Conservation (phyloP, 2,888 invertebrate species). For the Helobdella robusta region DNA sequence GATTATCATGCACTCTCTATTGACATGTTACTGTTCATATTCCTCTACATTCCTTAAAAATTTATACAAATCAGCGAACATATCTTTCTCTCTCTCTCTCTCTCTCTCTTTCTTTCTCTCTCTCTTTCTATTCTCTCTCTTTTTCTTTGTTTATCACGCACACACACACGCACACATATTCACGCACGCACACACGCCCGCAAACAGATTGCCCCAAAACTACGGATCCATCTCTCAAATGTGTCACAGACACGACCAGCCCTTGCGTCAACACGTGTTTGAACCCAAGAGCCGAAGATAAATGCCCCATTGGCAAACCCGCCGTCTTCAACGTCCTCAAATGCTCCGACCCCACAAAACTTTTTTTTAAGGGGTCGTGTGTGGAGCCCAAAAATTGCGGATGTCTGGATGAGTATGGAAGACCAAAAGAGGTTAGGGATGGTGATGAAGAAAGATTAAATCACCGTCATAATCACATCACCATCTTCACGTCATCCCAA, state of each 20-base stretch:
- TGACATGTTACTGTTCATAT: too few species aligned
- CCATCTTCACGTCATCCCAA: too few species aligned
- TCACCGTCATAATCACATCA: too few species aligned
- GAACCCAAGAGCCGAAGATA: not conserved
- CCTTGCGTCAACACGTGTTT: constrained; percentile 1
- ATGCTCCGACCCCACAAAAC: not conserved
- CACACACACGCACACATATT: too few species aligned
- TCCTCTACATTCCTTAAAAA: too few species aligned
- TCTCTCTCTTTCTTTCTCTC: too few species aligned
- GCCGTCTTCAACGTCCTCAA: constrained; percentile 11
- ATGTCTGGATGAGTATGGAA: constrained; percentile 8
- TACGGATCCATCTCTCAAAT: not conserved
- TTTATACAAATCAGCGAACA: too few species aligned
- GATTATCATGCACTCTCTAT: too few species aligned
- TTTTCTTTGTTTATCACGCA: too few species aligned
- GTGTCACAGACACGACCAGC: not conserved
- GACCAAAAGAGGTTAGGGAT: not conserved
- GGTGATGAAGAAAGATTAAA: not conserved
- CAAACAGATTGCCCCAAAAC: not conserved
- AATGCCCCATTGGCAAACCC: not conserved
- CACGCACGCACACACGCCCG: too few species aligned
- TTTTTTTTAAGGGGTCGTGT: constrained; percentile 13
- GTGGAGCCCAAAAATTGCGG: constrained; percentile 1
- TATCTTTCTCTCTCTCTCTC: too few species aligned
- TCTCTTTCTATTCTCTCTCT: too few species aligned